Conservation (phyloP, 2,113 vertebrate genomes). For the Amazona guildingii region DNA sequence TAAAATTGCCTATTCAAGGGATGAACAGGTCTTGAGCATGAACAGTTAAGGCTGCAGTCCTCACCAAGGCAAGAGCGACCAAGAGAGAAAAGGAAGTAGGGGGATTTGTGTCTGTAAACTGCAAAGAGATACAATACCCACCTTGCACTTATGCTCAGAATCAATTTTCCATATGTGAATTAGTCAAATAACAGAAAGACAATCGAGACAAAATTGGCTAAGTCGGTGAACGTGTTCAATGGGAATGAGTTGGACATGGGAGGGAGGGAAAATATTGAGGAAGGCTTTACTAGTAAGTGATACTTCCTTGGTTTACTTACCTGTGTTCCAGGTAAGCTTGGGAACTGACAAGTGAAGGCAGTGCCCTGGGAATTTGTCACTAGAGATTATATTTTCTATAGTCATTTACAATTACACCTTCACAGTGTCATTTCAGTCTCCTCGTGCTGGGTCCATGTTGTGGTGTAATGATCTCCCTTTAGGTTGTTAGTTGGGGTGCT, state of each 20-base stretch:
- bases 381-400: conserved; percentile 40
- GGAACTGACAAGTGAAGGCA: conserved; percentile 27
- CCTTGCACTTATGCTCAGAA: conserved; percentile 39
- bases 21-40: background rate
- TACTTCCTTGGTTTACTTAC: conserved; percentile 54
- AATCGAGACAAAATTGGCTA: conserved; percentile 48
- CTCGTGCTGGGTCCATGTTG: background rate
- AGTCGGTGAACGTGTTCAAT: conserved; percentile 21
- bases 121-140: conserved; percentile 48
- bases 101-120: conserved; percentile 16
- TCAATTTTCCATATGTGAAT: conserved; percentile 66
- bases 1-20: background rate
- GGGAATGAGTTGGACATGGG: background rate
- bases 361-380: conserved; percentile 46
- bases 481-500: background rate
- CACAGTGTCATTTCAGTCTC: conserved; percentile 42
- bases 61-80: background rate
- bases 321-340: conserved; percentile 41
- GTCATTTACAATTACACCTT: conserved; percentile 30
- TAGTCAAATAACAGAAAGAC: conserved; percentile 53
- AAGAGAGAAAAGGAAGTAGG: background rate
- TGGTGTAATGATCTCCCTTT: conserved; percentile 22
- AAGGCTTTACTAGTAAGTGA: conserved; percentile 33
- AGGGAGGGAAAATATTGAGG: background rate
- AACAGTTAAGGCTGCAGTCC: background rate